A percentile compares a stretch with the other conserved stretches of the same genome.
Evolutionary conservation across 2,113 vertebrate genomes (phyloP).

Genomic region (Cnemophilus loriae): DNA sequence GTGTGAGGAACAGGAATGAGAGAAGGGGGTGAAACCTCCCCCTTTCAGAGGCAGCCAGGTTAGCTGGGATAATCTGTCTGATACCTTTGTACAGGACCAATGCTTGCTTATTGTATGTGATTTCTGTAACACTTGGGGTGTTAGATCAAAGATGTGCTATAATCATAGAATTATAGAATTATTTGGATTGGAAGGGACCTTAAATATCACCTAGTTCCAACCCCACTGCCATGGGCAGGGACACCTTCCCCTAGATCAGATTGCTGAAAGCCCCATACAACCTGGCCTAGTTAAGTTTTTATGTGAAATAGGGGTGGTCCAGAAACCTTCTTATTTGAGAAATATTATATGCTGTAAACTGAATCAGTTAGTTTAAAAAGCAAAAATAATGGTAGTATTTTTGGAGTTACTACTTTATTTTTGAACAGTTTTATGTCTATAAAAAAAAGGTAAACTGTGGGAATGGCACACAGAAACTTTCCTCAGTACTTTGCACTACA

Average conservation of each 20-base stretch:
- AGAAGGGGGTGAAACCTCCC: neutral
- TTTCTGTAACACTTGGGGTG: neutral
- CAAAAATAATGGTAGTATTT: neutral
- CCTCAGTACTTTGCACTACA: neutral
- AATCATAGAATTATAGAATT: neutral
- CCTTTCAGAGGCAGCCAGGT: neutral
- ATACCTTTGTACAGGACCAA: neutral
- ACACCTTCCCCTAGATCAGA: neutral
- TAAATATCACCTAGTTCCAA: neutral
- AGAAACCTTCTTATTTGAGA: neutral
- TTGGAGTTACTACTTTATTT: neutral
- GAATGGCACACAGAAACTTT: neutral
- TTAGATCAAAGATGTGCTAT: neutral
- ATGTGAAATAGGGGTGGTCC: neutral
- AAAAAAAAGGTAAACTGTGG: neutral
- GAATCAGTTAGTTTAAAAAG: neutral
- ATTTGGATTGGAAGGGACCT: neutral
- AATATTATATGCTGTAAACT: neutral
- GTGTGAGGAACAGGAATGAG: neutral
- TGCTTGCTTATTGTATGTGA: neutral
- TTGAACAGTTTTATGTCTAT: neutral
- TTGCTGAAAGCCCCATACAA: neutral
- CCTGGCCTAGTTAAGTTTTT: neutral
- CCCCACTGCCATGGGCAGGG: neutral
- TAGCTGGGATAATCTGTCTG: neutral